Base-by-base conservation (phyloP, 2,113 vertebrate genomes). In the Hydrochoerus hydrochaeris region DNA sequence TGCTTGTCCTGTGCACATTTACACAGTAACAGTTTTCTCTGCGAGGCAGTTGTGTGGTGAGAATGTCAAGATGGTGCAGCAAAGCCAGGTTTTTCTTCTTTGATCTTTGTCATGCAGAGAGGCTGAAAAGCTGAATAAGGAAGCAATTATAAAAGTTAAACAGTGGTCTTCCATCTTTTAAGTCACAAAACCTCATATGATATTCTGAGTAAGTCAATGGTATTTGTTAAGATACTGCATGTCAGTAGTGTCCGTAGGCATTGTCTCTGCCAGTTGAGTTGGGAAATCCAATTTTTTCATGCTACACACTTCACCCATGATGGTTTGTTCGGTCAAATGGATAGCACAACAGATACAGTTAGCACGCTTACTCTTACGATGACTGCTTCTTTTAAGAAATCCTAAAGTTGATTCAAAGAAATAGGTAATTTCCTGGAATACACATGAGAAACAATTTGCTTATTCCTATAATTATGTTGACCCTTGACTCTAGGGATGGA, bases 351-450 rank as follows among this genome's bases (percentile, higher is more conserved):
- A 98, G 44, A 78, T 46, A 30, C 7, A 49, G 26, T 60, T 85
- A 52, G 24, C 32, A 20, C 38, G 35, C 58, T n/a, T 16, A 57
- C n/a, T 92, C 38, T 80, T 90, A 10, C 49, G 62, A 26, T n/a
- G 35, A 13, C 19, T 87, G 8, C 73, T 95, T 81, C 67, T 86
- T 94, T 52, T 62, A 71, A 60, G 20, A 60, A 92, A 57, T 41
- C 44, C 24, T 90, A n/a, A 88, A 92, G 26, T 90, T 83, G 67
- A 85, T 63, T 95, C 67, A 90, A 75, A 57, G 82, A 86, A 84
- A 78, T 81, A 60, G 26, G 17, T 20, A 65, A 69, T 54, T 77
- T 26, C 58, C 58, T 58, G 5, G 73, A 93, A 57, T 22, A 30
- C 0, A 38, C 3, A 52, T 95, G 91, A 89, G 62, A 91, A 96